phyloP scores from a whole-genome alignment of 1,140 invertebrate genomes.

The Drosophila subobscura region DNA sequence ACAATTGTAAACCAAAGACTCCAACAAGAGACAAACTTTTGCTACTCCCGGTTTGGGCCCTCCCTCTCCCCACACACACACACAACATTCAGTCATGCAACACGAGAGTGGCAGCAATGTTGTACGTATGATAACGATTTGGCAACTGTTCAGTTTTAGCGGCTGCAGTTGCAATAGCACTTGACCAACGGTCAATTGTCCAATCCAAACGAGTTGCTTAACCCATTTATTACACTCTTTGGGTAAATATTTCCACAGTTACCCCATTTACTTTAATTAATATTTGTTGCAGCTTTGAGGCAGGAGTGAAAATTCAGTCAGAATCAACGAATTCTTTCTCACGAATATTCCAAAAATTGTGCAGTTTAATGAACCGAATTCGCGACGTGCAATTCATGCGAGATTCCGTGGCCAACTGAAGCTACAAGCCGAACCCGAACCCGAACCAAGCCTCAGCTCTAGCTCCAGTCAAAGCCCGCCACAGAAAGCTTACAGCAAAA shows the following conservation, averaged over 20 bases:
- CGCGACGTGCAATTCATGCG: slow-evolving; percentile 56
- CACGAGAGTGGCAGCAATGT: slow-evolving; percentile 28
- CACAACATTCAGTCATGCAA: slow-evolving; percentile 42
- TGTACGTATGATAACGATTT: slow-evolving; percentile 50
- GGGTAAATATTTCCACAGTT: slow-evolving; percentile 43
- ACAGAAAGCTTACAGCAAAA: slow-evolving; percentile 3
- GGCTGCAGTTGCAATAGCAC: slow-evolving; percentile 39
- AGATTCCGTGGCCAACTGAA: slow-evolving; percentile 43
- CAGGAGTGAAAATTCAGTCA: neutral
- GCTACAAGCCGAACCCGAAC: slow-evolving; percentile 25
- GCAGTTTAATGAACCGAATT: slow-evolving; percentile 45
- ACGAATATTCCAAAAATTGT: slow-evolving; percentile 21
- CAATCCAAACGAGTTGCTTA: slow-evolving; percentile 47
- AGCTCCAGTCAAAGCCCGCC: too few relatives aligned
- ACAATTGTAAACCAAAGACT: slow-evolving; percentile 68
- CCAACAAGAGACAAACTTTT: slow-evolving; percentile 61
- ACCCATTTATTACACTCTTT: slow-evolving; percentile 8
- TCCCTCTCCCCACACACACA: too few relatives aligned
- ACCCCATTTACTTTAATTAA: slow-evolving; percentile 2
- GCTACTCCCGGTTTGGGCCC: neutral
- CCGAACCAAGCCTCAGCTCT: slow-evolving; percentile 32
- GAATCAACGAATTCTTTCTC: slow-evolving; percentile 20
- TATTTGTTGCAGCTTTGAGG: too few relatives aligned
- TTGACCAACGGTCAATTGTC: slow-evolving; percentile 56
- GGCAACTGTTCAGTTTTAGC: slow-evolving; percentile 58